A percentile compares a stretch with the other conserved stretches of the same genome.
phyloP scores from a whole-genome alignment of 2,797 vertebrate species.

The Gymnopithys bicolor region DNA sequence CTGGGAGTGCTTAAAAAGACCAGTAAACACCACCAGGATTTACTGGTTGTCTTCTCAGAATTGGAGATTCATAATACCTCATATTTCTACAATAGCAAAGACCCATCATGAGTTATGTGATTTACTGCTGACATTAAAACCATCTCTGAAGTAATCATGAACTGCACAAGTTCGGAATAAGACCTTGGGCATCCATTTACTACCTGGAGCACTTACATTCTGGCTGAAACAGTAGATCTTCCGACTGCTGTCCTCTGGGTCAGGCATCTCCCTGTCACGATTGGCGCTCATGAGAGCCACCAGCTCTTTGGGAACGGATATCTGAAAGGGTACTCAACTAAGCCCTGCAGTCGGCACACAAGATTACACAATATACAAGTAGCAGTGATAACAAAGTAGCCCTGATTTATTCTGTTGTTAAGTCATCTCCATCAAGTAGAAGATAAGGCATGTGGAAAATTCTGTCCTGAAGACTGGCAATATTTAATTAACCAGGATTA shows the following conservation, averaged over 20 bases:
- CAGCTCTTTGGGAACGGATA: constrained; percentile 91
- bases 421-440: neutral
- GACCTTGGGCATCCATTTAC: neutral
- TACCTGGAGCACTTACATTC: constrained; percentile 75
- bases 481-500: neutral
- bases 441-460: neutral
- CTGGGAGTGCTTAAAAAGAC: neutral
- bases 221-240: constrained; percentile 89
- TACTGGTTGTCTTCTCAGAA: neutral
- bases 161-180: neutral
- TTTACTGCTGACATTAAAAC: neutral
- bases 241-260: constrained; percentile 82
- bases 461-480: neutral
- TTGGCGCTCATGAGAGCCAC: constrained; percentile 93
- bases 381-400: neutral
- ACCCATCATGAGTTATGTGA: accelerated
- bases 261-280: constrained; percentile 85
- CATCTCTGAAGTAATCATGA: accelerated
- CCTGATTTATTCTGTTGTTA: neutral
- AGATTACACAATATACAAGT: neutral
- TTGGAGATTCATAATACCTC: neutral
- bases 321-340: constrained; percentile 70
- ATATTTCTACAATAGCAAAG: neutral
- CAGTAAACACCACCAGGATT: neutral
- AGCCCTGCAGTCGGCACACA: neutral